Evolutionary conservation across 2,888 invertebrate species (phyloP), one percentile per base, ranked within the genome.

Genomic region (Platerodrilus igneus): DNA sequence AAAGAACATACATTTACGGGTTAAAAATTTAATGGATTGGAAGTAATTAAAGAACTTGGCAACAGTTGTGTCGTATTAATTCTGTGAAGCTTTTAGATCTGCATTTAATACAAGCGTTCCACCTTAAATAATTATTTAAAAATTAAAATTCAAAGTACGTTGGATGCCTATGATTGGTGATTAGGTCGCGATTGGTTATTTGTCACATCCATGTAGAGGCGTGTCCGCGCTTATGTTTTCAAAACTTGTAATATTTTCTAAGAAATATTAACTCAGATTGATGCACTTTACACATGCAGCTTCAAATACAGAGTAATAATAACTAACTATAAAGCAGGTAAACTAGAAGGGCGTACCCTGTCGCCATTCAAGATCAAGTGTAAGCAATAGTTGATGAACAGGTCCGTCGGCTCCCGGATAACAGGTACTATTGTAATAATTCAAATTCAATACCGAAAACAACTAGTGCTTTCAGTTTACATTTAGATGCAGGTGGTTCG

Each of bases 371-470:
- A 63, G 63, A 66, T 64, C 64, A 63, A 63, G 63, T 64, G 61
- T 61, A 57, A 62, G 63, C 60, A 63, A 60, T 63, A 64, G 64
- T 63, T 62, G 65, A 66, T 62, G 63, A 68, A 67, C 67, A 66
- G 65, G 67, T 67, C 65, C 61, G 57, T 58, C 63, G 57, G 59
- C 58, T 46, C 58, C 61, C 56, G 63, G 57, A 59, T 64, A 66
- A 67, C 66, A 66, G 66, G 66, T 67, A 66, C 63, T 66, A 67
- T 66, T 67, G 66, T 67, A 61, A 63, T 63, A 62, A 60, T 62
- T 65, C 62, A 61, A 62, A 60, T 62, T 65, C 62, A 61, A 64
- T 63, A 63, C 59, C 59, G 58, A 63, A 64, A 63, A 63, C 59
- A 57, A 56, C 58, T 58, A 57, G 51, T 56, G 57, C 58, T 52